Base-by-base conservation (phyloP, 2,113 vertebrate species). In the Panthera tigris region DNA sequence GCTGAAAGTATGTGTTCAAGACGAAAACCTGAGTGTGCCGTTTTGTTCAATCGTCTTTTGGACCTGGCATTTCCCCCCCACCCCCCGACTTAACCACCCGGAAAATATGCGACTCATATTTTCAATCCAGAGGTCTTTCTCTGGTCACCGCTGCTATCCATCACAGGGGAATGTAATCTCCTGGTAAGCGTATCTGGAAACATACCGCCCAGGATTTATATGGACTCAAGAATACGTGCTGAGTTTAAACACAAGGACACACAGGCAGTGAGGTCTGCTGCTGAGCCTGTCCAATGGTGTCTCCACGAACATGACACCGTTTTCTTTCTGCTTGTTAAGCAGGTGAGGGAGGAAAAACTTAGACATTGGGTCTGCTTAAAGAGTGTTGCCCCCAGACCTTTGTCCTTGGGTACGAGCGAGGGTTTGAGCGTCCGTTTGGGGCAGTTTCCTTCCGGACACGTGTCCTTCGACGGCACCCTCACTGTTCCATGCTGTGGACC, bases 181-280 rank as follows among this genome's bases (percentile, higher is more conserved):
- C 52, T 31, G 19, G 41, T 92, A 74, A 73, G 79, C 39, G 8
- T 1, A 71, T 86, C 39, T 48, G 61, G 71, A 94, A 95, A 98
- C 86, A 15, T 39, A 29, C 69, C 57, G 61, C 36, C 0, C n/a
- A 94, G 33, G 5, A 45, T 66, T 94, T 94, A 41, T 63, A 33
- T 29, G 82, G 61, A 55, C 86, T 15, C 19, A 29, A 52, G 82
- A 39, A 71, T 79, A 79, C 9, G 27, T 69, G 91, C 83, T 68
- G 63, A 14, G 11, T 82, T 74, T 80, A 91, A 85, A 69, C 69
- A 25, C 63, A 21, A 52, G 83, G 31, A 73, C 63, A 31, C 65
- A 6, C 33, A 50, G 65, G 57, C 68, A 7, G 39, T 0, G 74
- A 41, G 71, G 19, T 39, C 85, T 13, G 50, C 45, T 48, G 82